These are phyloP conservation scores for Glandiceps talaboti DNA, from an alignment of 53 echinoderm and acorn worm species.

Conservation along the genomic window DNA sequence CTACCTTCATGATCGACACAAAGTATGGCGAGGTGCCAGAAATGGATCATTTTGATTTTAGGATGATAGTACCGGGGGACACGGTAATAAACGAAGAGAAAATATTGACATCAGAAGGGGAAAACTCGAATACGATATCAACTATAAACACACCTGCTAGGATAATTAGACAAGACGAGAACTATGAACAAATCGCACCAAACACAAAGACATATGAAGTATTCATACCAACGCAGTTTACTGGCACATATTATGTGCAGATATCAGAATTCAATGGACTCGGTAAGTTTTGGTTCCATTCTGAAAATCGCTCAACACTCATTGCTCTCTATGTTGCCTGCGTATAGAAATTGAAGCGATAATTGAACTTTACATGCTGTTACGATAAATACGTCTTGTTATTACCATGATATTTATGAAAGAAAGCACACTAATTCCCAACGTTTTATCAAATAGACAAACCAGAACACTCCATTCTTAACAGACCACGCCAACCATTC, in stretches of 20 bases:
- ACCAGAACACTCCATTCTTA: background rate
- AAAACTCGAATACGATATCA: background rate
- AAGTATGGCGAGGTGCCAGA: background rate
- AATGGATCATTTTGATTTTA: background rate
- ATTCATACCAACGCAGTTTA: background rate
- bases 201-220: background rate
- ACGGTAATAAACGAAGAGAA: background rate
- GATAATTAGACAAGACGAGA: background rate
- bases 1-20: background rate
- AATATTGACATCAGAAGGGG: background rate
- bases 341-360: no score
- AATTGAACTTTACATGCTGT: no score
- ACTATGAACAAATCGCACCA: background rate
- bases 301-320: background rate
- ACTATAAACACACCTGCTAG: background rate
- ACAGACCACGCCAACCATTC: background rate
- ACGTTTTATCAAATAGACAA: no score
- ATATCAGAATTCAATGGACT: background rate
- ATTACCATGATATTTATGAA: background rate
- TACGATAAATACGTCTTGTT: no score
- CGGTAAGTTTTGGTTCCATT: background rate
- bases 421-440: no score
- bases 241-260: background rate
- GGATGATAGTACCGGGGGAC: background rate
- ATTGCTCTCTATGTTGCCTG: no score